Percentiles rank a stretch among this genome's conserved stretches.
Conservation (phyloP, 2,797 vertebrate genomes). For the Kryptolebias ocellatus region DNA sequence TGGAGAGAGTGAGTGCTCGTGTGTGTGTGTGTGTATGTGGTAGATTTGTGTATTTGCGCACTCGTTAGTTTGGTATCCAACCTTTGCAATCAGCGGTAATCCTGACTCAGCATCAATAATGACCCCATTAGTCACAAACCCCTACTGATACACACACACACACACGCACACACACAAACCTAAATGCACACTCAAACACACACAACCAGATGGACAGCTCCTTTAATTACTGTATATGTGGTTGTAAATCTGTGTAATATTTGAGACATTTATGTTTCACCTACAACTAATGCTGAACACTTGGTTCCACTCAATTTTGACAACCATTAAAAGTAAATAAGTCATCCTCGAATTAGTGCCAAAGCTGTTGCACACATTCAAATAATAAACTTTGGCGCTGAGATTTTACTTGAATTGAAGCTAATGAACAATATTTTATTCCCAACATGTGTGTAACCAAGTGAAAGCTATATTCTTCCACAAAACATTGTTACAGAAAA, state of each 20-base stretch:
- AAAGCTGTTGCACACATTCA: slow-evolving; percentile 21
- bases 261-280: slow-evolving; percentile 24
- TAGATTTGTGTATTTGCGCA: slow-evolving; percentile 34
- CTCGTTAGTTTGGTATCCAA: slow-evolving; percentile 73
- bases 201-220: slow-evolving; percentile 67
- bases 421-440: not conserved
- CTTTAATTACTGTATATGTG: slow-evolving; percentile 58
- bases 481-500: not conserved
- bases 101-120: slow-evolving; percentile 82
- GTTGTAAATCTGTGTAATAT: slow-evolving; percentile 24
- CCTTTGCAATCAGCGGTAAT: slow-evolving; percentile 76
- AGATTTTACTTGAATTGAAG: not conserved
- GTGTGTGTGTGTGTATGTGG: slow-evolving; percentile 16
- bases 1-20: slow-evolving; percentile 4
- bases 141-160: slow-evolving; percentile 57
- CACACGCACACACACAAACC: slow-evolving; percentile 14
- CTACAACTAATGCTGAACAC: slow-evolving; percentile 6
- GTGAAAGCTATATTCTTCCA: not conserved
- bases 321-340: slow-evolving; percentile 14
- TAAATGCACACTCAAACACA: slow-evolving; percentile 10
- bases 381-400: slow-evolving; percentile 12
- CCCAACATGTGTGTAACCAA: too few relatives aligned
- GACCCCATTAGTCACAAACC: slow-evolving; percentile 80
- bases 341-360: slow-evolving; percentile 24
- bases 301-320: slow-evolving; percentile 17